Percentiles rank a stretch among this genome's conserved stretches.
Evolutionary conservation across 2,888 invertebrate genomes (phyloP).

Genomic region (Eristalis arbustorum): DNA sequence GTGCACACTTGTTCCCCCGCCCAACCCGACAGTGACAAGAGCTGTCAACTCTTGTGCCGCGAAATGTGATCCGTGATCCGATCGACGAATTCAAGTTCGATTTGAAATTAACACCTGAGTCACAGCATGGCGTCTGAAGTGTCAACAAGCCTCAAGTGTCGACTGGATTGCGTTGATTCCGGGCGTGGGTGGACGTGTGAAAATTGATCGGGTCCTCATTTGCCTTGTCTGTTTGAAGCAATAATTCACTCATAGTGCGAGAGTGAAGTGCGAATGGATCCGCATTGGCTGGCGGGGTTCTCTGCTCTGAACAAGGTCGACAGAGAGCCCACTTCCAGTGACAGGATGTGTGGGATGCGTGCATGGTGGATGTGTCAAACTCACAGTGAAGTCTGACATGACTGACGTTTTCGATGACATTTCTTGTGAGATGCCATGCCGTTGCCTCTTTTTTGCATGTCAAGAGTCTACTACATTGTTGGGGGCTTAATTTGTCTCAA

Average conservation of each 20-base stretch:
- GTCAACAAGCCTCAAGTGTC: not conserved
- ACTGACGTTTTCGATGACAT: not conserved
- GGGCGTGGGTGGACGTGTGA: not conserved
- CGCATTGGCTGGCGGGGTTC: not conserved
- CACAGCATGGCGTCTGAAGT: not conserved
- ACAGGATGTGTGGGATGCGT: not conserved
- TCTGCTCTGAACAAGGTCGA: not conserved
- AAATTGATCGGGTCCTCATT: not conserved
- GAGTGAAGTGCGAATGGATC: not conserved
- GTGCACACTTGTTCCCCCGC: not conserved
- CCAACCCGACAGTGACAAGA: no score
- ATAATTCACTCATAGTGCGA: not conserved
- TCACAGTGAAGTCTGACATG: not conserved
- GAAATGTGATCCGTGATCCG: not conserved
- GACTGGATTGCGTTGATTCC: not conserved
- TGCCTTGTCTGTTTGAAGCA: not conserved
- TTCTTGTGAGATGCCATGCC: not conserved
- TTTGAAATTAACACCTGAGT: not conserved
- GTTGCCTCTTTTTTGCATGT: no score
- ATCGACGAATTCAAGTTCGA: not conserved
- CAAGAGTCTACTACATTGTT: no score
- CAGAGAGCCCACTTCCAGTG: not conserved
- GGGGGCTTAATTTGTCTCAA: no score
- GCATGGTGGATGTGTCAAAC: not conserved
- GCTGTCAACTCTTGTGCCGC: no score